Conservation (phyloP, 92 coral and sea anemone genomes). For the Umimayanthus kanabou region DNA sequence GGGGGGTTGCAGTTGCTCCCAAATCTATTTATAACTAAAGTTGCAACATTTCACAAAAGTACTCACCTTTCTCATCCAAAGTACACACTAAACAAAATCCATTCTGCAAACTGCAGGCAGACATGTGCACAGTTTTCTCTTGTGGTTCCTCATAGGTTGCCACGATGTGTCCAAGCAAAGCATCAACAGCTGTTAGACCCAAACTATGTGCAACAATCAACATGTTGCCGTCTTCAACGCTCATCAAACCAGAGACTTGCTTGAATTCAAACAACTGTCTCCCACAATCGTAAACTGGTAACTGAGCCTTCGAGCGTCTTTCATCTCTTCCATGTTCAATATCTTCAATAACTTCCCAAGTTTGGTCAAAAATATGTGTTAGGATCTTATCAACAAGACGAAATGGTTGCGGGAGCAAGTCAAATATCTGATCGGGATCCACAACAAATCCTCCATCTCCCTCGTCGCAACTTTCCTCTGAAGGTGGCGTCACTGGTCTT, state of each 20-base stretch:
- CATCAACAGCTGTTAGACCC: slow-evolving; percentile 75
- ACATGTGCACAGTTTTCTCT: slow-evolving; percentile 60
- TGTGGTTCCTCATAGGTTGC: slow-evolving; percentile 74
- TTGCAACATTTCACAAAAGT: not conserved
- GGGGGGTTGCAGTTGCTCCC: too few species aligned
- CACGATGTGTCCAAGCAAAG: slow-evolving; percentile 63
- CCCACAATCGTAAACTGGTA: slow-evolving; percentile 83
- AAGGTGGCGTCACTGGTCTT: slow-evolving; percentile 64
- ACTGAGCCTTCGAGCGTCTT: slow-evolving; percentile 71
- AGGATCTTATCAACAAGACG: slow-evolving; percentile 89
- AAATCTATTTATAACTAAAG: too few species aligned
- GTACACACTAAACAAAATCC: slow-evolving; percentile 72
- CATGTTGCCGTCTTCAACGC: slow-evolving; percentile 57
- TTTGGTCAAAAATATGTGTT: slow-evolving; percentile 73
- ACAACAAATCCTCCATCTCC: slow-evolving; percentile 76
- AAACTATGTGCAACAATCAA: slow-evolving; percentile 61
- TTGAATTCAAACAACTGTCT: slow-evolving; percentile 59
- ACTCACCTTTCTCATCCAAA: slow-evolving; percentile 66
- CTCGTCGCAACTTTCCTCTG: slow-evolving; percentile 64
- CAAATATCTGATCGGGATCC: slow-evolving; percentile 94
- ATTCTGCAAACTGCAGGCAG: slow-evolving; percentile 69
- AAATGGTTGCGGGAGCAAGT: slow-evolving; percentile 92
- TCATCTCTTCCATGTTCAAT: slow-evolving; percentile 67
- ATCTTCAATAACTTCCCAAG: slow-evolving; percentile 86
- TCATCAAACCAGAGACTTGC: slow-evolving; percentile 63